These are phyloP conservation scores for Syngnathus scovelli DNA, from an alignment of 2,113 vertebrate genomes.

Conservation along the genomic window DNA sequence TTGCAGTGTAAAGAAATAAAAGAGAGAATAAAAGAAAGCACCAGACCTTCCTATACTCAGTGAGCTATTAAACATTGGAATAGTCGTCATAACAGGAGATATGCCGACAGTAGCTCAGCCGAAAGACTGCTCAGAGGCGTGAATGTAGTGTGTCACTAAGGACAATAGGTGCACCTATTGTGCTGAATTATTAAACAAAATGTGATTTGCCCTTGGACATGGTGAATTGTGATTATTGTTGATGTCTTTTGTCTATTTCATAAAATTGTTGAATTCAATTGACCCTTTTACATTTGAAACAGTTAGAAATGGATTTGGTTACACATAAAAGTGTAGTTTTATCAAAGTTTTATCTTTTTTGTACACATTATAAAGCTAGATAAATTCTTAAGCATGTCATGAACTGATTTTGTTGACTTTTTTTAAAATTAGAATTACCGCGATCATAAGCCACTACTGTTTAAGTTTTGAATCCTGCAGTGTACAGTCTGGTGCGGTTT, in stretches of 20 bases:
- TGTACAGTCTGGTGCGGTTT: no score
- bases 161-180: not conserved
- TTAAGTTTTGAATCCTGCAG: no score
- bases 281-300: not conserved
- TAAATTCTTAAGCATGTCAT: no score
- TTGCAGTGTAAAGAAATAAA: not conserved
- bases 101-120: not conserved
- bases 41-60: no score
- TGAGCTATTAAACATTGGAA: conserved; percentile 1
- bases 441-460: no score
- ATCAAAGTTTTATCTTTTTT: no score
- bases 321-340: no score
- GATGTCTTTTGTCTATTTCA: not conserved
- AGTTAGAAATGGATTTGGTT: no score
- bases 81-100: conserved; percentile 1
- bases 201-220: not conserved
- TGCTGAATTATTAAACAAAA: not conserved
- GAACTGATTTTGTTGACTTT: no score
- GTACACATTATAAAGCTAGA: no score
- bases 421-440: no score
- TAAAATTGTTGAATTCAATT: not conserved
- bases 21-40: not conserved
- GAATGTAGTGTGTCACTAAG: not conserved
- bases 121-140: not conserved
- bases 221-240: not conserved